A percentile compares a stretch with the other conserved stretches of the same genome.
phyloP scores from a whole-genome alignment of 2,888 invertebrate species.

The Platerodrilus igneus region DNA sequence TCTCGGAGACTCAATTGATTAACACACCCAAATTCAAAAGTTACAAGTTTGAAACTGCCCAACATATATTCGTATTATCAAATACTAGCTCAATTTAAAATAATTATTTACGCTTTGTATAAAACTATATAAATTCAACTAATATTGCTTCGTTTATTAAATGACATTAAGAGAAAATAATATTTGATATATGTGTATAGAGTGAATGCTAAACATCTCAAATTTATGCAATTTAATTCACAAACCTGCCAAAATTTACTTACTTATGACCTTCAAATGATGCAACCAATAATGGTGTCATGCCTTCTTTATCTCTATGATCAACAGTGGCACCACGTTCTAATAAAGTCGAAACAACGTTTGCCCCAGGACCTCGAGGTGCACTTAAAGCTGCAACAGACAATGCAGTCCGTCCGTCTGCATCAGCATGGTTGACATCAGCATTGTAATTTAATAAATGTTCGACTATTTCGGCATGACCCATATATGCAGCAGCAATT shows the following conservation, averaged over 20 bases:
- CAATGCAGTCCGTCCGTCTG: slow-evolving; percentile 82
- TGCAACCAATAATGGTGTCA: slow-evolving; percentile 83
- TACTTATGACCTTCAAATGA: slow-evolving; percentile 87
- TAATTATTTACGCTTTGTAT: no score
- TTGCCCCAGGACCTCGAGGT: slow-evolving; percentile 69
- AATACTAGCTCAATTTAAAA: no score
- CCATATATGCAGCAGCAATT: slow-evolving; percentile 95
- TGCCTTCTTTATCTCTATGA: slow-evolving; percentile 78
- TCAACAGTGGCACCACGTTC: slow-evolving; percentile 81
- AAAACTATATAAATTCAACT: no score
- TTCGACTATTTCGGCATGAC: slow-evolving; percentile 86
- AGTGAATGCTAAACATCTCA: no score
- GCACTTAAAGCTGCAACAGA: slow-evolving; percentile 85
- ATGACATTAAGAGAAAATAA: background rate
- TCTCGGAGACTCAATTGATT: no score
- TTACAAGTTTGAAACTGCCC: no score
- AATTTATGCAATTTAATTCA: no score
- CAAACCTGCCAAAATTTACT: slow-evolving; percentile 41
- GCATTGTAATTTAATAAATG: slow-evolving; percentile 78
- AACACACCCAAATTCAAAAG: no score
- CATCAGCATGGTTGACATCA: slow-evolving; percentile 78
- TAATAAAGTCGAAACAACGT: slow-evolving; percentile 66
- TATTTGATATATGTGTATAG: no score
- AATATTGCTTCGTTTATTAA: background rate
- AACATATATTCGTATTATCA: no score